phyloP scores from a whole-genome alignment of 2,888 invertebrate genomes.

The Sphecodes monilicornis region DNA sequence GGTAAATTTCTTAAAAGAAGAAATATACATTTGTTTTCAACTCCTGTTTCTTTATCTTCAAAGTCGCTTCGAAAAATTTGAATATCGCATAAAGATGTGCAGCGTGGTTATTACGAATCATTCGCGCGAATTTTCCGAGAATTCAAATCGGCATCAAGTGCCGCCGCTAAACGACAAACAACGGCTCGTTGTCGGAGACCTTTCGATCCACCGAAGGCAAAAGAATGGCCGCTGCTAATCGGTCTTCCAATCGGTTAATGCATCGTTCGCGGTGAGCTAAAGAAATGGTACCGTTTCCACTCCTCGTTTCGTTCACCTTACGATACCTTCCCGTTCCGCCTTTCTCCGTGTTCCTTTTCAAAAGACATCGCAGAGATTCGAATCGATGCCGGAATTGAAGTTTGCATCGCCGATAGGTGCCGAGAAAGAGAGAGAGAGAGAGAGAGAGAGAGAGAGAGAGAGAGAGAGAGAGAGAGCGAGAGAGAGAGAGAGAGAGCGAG shows the following conservation, averaged over 20 bases:
- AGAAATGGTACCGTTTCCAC: constrained; percentile 63
- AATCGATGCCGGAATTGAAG: constrained; percentile 50
- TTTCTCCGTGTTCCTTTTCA: constrained; percentile 40
- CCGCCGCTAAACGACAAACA: constrained; percentile 64
- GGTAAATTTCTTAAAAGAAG: too few species aligned
- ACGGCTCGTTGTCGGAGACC: constrained; percentile 68
- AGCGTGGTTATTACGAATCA: too few species aligned
- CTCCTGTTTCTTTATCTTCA: too few species aligned
- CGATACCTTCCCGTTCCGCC: constrained; percentile 27
- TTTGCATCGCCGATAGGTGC: constrained; percentile 19
- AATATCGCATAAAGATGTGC: not conserved
- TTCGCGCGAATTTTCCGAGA: constrained; percentile 6
- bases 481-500: not conserved
- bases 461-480: not conserved
- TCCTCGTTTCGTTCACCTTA: constrained; percentile 17
- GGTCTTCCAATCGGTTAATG: constrained; percentile 74
- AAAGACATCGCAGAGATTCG: constrained; percentile 46
- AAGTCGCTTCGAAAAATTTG: too few species aligned
- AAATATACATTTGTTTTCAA: too few species aligned
- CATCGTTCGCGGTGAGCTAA: constrained; percentile 70
- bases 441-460: not conserved
- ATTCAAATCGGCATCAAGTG: constrained; percentile 65
- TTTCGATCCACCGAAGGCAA: constrained; percentile 69
- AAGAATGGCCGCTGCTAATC: constrained; percentile 72
- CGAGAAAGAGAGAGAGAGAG: not conserved